phyloP scores from a whole-genome alignment of 2,113 vertebrate species.

The Pteropus alecto region DNA sequence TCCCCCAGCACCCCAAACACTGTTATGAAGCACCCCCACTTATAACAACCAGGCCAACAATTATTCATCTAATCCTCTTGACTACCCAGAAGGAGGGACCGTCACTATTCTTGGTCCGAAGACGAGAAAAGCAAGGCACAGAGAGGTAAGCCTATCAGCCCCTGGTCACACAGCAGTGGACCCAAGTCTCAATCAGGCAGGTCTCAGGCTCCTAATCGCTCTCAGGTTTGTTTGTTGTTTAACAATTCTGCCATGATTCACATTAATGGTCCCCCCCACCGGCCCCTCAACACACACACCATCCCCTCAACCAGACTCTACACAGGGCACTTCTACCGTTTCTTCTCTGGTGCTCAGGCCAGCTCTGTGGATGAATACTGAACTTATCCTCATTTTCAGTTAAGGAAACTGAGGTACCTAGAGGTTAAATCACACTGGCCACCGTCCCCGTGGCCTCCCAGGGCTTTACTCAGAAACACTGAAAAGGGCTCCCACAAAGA shows the following conservation, averaged over 20 bases:
- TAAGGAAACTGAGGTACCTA: not conserved
- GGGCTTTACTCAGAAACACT: not conserved
- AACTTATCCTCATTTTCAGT: not conserved
- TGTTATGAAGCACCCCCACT: not conserved
- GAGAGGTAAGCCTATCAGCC: not conserved
- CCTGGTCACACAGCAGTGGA: not conserved
- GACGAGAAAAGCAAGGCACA: not conserved
- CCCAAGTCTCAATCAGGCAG: not conserved
- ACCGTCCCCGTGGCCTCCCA: not conserved
- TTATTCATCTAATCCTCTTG: no score
- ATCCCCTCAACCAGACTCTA: not conserved
- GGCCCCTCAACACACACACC: no score
- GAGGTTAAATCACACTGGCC: not conserved
- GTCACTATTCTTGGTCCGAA: not conserved
- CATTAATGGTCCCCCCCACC: not conserved
- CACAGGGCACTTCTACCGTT: fast-evolving
- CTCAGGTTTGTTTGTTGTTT: not conserved
- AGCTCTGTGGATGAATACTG: not conserved
- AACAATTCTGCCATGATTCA: not conserved
- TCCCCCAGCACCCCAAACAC: no score
- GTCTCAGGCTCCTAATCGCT: fast-evolving
- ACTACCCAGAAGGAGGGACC: not conserved
- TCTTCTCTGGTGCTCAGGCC: not conserved
- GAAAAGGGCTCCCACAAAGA: no score
- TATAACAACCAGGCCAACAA: not conserved